phyloP scores from a whole-genome alignment of 1,140 invertebrate genomes.

The Sycophila sp. region DNA sequence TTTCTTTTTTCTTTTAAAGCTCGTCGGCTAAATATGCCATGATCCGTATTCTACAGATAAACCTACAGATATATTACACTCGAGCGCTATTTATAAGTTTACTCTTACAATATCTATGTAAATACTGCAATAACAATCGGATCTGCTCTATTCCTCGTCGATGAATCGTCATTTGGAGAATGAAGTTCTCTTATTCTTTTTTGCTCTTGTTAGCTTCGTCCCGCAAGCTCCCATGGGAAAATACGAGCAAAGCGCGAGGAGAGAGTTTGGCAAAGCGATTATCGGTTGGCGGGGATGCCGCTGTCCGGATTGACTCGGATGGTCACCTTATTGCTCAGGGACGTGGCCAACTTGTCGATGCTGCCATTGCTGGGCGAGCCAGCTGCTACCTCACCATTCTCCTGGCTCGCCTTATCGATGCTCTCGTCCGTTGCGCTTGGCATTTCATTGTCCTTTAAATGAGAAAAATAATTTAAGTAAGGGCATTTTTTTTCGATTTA shows the following conservation, averaged over 20 bases:
- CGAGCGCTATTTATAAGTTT: conserved; percentile 21
- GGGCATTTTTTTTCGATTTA: too few species aligned
- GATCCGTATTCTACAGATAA: conserved; percentile 13
- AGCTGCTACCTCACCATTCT: conserved; percentile 44
- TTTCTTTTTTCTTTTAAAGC: too few species aligned
- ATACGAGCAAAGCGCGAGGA: too few species aligned
- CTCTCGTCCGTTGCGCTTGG: conserved; percentile 34
- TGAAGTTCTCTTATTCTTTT: too few species aligned
- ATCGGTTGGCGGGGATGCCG: too few species aligned
- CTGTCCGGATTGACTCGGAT: conserved; percentile 63
- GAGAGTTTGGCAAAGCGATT: conserved; percentile 25
- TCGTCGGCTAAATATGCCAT: too few species aligned
- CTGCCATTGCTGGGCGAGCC: conserved; percentile 49
- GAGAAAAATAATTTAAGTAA: conserved; percentile 14
- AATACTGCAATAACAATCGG: conserved; percentile 37
- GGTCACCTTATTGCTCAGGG: conserved; percentile 61
- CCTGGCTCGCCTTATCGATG: conserved; percentile 26
- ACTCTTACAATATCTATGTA: conserved; percentile 23
- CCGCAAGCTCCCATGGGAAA: too few species aligned
- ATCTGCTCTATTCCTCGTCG: neutral
- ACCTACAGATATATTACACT: conserved; percentile 25
- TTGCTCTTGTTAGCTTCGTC: too few species aligned
- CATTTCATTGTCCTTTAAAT: conserved; percentile 46
- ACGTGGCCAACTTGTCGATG: conserved; percentile 59
- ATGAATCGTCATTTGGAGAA: too few species aligned